Base-by-base conservation (phyloP, 2,113 vertebrate genomes). In the Candoia aspera region DNA sequence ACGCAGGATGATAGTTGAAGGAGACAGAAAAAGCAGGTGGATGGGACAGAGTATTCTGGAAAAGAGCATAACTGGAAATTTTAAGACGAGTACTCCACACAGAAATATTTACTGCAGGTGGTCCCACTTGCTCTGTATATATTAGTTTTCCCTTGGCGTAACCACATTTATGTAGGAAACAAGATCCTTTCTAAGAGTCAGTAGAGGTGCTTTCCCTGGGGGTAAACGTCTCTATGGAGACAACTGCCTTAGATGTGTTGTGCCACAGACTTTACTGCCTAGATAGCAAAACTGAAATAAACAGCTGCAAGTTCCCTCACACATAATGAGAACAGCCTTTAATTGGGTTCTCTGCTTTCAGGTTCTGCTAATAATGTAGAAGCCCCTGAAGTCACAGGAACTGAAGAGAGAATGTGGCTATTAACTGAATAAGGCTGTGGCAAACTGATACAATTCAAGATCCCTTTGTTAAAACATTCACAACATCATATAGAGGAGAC, bases 221-320 rank as follows among this genome's bases (percentile, higher is more conserved):
- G 91, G 68, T 84, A 88, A 84, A 92, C 12, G 26, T 92, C 68
- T 88, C 68, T 88, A 58, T 92, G 64, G 55, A 88, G 68, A 88
- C 55, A 88, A 92, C 68, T 59, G 57, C 55, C 53, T 92, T 42
- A 58, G 55, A 53, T 58, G 49, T 60, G 29, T 88, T 92, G 54
- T 60, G 42, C 37, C 42, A 60, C 59, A 62, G 49, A 84, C 6
- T 62, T 92, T 83, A 88, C 91, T 92, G 68, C 68, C 55, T 84
- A 83, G 21, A 59, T 53, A 88, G 86, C 55, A 92, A 84, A 92
- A 37, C 57, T 53, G 86, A 87, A 88, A 84, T 85, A 53, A 84
- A 60, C 86, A 88, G 64, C 91, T 84, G 42, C 37, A 57, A 83
- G 37, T 88, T 60, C 24, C 46, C n/a, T 87, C 55, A 53, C 68